A percentile compares a stretch with the other conserved stretches of the same genome.
These are phyloP conservation scores for Trichosurus vulpecula DNA, from an alignment of 2,797 vertebrate genomes.

Conservation along the genomic window DNA sequence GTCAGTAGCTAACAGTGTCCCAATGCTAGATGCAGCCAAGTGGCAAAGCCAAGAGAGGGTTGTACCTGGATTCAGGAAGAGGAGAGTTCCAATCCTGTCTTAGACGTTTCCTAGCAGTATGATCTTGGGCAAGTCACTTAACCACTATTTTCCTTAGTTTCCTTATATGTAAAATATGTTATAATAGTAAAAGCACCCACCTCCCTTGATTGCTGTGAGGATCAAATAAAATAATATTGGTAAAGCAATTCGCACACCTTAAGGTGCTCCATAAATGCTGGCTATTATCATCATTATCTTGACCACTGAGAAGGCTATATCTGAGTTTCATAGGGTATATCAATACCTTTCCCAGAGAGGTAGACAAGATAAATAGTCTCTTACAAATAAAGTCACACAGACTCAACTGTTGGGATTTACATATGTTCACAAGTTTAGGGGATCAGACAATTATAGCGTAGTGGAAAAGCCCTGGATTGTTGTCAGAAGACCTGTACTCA, in stretches of 20 bases:
- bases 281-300: not conserved
- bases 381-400: conserved; percentile 31
- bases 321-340: not conserved
- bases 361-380: conserved; percentile 43
- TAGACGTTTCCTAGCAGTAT: too few relatives aligned
- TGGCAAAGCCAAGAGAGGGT: too few relatives aligned
- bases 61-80: too few relatives aligned
- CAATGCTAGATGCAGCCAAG: too few relatives aligned
- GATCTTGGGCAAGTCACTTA: too few relatives aligned
- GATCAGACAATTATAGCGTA: conserved; percentile 14
- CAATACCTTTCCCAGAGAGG: not conserved
- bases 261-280: not conserved
- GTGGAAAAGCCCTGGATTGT: not conserved
- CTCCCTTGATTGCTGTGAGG: not conserved
- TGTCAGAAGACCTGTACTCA: not conserved
- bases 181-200: too few relatives aligned
- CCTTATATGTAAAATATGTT: too few relatives aligned
- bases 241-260: not conserved
- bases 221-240: not conserved
- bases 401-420: not conserved
- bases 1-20: too few relatives aligned
- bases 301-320: not conserved
- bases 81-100: too few relatives aligned
- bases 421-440: not conserved
- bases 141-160: too few relatives aligned